These are phyloP conservation scores for Ephestia elutella DNA, from an alignment of 1,140 invertebrate genomes.

Conservation along the genomic window DNA sequence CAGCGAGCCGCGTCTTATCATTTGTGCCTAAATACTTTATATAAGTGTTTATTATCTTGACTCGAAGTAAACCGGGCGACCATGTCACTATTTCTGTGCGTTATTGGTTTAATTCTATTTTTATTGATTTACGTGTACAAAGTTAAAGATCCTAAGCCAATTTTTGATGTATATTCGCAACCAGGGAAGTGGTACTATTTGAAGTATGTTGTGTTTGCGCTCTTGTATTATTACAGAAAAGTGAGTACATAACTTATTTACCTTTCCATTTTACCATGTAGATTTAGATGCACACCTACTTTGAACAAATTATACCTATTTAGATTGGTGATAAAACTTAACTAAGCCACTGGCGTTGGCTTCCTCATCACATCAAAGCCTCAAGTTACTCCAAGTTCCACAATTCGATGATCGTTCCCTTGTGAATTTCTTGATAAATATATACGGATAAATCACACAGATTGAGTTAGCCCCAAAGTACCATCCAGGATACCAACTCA, in stretches of 20 bases:
- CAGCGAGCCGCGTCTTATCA: background rate
- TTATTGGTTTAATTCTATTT: constrained; percentile 8
- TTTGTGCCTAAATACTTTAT: background rate
- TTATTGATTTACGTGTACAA: constrained; percentile 29
- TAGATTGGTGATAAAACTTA: too few relatives aligned
- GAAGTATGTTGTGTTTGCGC: constrained; percentile 76
- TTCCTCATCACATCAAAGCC: too few relatives aligned
- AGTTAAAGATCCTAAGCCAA: constrained; percentile 63
- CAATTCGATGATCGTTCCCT: too few relatives aligned
- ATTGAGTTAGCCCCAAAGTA: too few relatives aligned
- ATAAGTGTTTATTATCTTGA: background rate
- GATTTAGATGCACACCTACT: too few relatives aligned
- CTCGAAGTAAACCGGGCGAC: background rate
- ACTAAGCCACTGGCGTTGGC: too few relatives aligned
- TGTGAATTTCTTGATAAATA: too few relatives aligned
- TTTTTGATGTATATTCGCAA: constrained; percentile 76
- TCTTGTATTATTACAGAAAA: constrained; percentile 75
- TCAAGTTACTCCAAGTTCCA: too few relatives aligned
- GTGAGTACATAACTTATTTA: constrained; percentile 47
- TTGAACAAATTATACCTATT: too few relatives aligned
- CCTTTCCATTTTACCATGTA: background rate
- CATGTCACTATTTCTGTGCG: background rate
- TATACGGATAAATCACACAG: too few relatives aligned
- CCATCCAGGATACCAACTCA: too few relatives aligned
- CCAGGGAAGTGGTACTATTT: constrained; percentile 78